Percentiles rank a stretch among this genome's conserved stretches.
Evolutionary conservation across 2,797 vertebrate genomes (phyloP).

Genomic region (Anniella stebbinsi): DNA sequence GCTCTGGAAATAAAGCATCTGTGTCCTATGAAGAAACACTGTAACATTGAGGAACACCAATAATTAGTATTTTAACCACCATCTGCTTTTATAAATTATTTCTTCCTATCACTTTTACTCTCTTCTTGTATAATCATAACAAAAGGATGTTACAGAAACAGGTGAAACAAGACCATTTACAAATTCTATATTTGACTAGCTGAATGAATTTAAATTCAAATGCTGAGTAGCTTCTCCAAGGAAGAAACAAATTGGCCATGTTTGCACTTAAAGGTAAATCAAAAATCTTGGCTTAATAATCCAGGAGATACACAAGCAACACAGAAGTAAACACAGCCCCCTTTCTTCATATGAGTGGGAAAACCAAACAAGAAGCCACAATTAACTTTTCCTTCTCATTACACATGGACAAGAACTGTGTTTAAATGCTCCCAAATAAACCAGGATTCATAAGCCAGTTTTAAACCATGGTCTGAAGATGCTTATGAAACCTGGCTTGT

Average conservation of each 20-base stretch:
- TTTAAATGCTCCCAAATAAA: background rate
- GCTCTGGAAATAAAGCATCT: background rate
- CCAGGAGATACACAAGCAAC: background rate
- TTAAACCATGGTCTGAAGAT: too few species aligned
- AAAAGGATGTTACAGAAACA: background rate
- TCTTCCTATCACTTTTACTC: background rate
- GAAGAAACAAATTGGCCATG: background rate
- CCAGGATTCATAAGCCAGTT: background rate
- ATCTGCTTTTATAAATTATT: background rate
- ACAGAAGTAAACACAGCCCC: background rate
- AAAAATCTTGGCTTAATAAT: background rate
- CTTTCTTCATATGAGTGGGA: background rate
- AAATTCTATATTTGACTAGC: background rate
- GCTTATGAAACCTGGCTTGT: background rate
- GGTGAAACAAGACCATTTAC: background rate
- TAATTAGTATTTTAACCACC: background rate
- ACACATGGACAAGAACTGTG: background rate
- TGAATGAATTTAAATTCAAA: background rate
- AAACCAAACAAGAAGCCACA: background rate
- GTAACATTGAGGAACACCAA: background rate
- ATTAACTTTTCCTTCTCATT: background rate
- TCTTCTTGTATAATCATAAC: background rate
- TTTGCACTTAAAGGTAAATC: too few species aligned
- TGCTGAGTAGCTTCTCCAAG: background rate
- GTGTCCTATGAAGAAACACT: background rate